Conservation (phyloP, 2,797 vertebrate genomes). For the Diplodus puntazzo region DNA sequence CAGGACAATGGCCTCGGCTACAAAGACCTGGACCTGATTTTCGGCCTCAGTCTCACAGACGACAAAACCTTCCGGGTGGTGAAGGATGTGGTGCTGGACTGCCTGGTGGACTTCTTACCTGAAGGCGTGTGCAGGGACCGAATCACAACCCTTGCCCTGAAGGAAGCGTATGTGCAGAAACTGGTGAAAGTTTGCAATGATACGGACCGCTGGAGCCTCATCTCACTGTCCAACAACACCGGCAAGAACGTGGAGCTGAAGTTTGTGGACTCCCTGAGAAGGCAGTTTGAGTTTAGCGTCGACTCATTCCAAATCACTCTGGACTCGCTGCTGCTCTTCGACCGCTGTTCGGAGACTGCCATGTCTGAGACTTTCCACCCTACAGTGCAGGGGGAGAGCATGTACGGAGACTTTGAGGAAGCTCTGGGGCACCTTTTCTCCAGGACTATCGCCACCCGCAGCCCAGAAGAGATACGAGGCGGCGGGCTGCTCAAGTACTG, state of each 20-base stretch:
- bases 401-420: slow-evolving; percentile 93
- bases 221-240: slow-evolving; percentile 95
- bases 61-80: slow-evolving; percentile 92
- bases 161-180: slow-evolving; percentile 96
- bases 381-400: slow-evolving; percentile 92
- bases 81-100: slow-evolving; percentile 95
- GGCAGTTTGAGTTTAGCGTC: slow-evolving; percentile 96
- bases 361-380: slow-evolving; percentile 96
- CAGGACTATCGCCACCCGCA: slow-evolving; percentile 92
- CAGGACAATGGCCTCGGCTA: slow-evolving; percentile 94
- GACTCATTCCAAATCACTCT: slow-evolving; percentile 96
- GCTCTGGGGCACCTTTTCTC: slow-evolving; percentile 90
- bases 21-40: slow-evolving; percentile 96
- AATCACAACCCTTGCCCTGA: slow-evolving; percentile 92
- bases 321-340: slow-evolving; percentile 93
- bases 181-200: slow-evolving; percentile 97
- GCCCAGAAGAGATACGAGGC: slow-evolving; percentile 94
- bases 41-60: slow-evolving; percentile 87
- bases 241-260: slow-evolving; percentile 98
- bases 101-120: slow-evolving; percentile 94
- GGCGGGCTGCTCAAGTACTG: slow-evolving; percentile 97
- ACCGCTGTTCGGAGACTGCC: slow-evolving; percentile 90
- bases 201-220: slow-evolving; percentile 95
- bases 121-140: slow-evolving; percentile 91
- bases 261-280: slow-evolving; percentile 92